Base-by-base conservation (phyloP, 2,797 vertebrate species). In the Smutsia temminckii region DNA sequence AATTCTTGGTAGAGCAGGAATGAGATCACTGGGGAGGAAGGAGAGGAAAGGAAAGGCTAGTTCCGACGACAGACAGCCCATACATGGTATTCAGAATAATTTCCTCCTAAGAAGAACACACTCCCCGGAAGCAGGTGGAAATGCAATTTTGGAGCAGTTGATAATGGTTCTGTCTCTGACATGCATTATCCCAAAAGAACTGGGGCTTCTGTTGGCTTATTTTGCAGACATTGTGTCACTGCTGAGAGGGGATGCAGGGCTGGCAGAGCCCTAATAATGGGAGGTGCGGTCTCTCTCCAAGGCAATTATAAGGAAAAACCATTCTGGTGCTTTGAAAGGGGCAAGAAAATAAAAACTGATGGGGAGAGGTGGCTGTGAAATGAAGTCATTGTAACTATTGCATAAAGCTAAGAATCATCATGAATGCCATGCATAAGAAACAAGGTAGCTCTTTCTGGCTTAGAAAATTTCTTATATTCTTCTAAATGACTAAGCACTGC, bases 111-210 rank as follows among this genome's bases (percentile, higher is more conserved):
- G 37, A 81, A 49, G 34, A 83, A 57, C 75, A n/a, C 29, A 69
- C 6, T 25, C 72, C 71, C n/a, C 84, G 80, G 89, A 93, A 81
- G 89, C 84, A 59, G n/a, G 87, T 95, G 89, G 69, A 97, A 96
- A 97, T 94, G 75, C 63, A 87, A 71, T 93, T 96, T 84, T 42
- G 51, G 40, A 72, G 78, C 42, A 32, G 63, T 37, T 92, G 81
- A 49, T 78, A 68, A 75, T 40, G 46, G 27, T 18, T 68, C 75
- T 96, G 94, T 96, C 86, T 89, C 75, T 34, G 55, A 53, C 21
- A 46, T 64, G 40, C 17, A 7, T 77, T 95, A 25, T 90, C 93
- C 46, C 46, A n/a, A 66, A 86, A 92, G 84, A 85, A 55, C 84
- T 2, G 42, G 55, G 20, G 55, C 40, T 25, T 91, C 79, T 94